These are phyloP conservation scores for Polypedilum pembai DNA, from an alignment of 1,140 invertebrate genomes.

Conservation along the genomic window DNA sequence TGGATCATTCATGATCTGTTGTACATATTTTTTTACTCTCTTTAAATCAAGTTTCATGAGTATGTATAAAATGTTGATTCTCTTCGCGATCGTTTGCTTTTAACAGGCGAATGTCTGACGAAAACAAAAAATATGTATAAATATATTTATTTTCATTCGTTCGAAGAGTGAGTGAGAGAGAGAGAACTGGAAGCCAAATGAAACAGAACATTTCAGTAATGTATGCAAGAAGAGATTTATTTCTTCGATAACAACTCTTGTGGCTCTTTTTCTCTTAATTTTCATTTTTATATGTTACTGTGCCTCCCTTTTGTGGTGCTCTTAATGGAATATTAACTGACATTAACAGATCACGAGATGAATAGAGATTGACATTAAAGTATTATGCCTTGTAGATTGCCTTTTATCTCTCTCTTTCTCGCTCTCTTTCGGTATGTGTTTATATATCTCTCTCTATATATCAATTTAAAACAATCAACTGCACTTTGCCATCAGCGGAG, in stretches of 20 bases:
- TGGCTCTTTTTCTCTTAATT: background rate
- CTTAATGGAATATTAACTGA: conserved; percentile 28
- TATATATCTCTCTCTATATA: background rate
- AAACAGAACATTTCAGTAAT: conserved; percentile 22
- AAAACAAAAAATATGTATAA: too few relatives aligned
- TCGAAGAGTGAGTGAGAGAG: too few relatives aligned
- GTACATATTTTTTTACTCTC: background rate
- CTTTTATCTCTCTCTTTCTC: background rate
- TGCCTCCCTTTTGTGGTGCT: conserved; percentile 7
- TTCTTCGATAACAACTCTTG: conserved; percentile 1
- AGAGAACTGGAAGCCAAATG: conserved; percentile 23
- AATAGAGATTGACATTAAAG: conserved; percentile 27
- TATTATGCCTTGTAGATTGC: conserved; percentile 19
- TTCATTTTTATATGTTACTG: background rate
- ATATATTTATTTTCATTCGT: too few relatives aligned
- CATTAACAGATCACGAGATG: conserved; percentile 28
- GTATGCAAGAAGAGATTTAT: conserved; percentile 26
- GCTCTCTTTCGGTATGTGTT: background rate
- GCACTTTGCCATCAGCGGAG: background rate
- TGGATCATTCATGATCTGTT: background rate
- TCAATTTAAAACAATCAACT: conserved; percentile 13
- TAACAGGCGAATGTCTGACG: too few relatives aligned
- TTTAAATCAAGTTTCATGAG: background rate
- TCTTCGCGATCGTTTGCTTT: too few relatives aligned
- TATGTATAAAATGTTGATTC: too few relatives aligned